A percentile compares a stretch with the other conserved stretches of the same genome.
These are phyloP conservation scores for Tiliacea citrago DNA, from an alignment of 2,888 invertebrate species.

Conservation along the genomic window DNA sequence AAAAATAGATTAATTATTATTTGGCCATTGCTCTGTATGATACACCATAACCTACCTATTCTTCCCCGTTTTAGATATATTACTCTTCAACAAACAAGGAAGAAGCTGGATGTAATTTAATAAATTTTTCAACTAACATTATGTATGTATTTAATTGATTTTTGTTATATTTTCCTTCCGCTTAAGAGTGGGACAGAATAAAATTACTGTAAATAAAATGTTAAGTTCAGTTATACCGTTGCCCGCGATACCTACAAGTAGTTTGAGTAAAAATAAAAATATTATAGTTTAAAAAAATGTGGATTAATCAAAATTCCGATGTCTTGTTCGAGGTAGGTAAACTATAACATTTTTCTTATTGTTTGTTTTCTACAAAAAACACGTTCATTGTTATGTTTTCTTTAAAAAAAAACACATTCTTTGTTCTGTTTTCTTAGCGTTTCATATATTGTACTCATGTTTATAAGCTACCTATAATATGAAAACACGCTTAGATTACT, in stretches of 20 bases:
- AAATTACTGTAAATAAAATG: slow-evolving; percentile 59
- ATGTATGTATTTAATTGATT: slow-evolving; percentile 66
- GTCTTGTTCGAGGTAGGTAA: slow-evolving; percentile 74
- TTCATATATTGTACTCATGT: not conserved
- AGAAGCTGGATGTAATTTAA: slow-evolving; percentile 66
- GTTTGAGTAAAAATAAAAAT: slow-evolving; percentile 36
- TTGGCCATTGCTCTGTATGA: slow-evolving; percentile 10
- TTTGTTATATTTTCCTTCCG: slow-evolving; percentile 71
- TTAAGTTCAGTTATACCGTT: slow-evolving; percentile 56
- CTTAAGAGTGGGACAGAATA: slow-evolving; percentile 60
- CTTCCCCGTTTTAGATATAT: slow-evolving; percentile 68
- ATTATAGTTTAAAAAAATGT: slow-evolving; percentile 60
- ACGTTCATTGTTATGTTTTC: not conserved
- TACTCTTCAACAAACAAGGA: slow-evolving; percentile 70
- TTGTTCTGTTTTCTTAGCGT: not conserved
- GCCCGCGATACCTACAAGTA: slow-evolving; percentile 50
- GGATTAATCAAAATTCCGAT: slow-evolving; percentile 72
- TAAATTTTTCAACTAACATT: slow-evolving; percentile 69
- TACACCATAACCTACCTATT: slow-evolving; percentile 39
- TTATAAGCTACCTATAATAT: not conserved
- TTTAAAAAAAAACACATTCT: no score
- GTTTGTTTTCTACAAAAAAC: not conserved
- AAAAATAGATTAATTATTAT: not conserved
- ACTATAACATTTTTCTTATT: not conserved
- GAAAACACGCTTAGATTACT: not conserved